phyloP scores from a whole-genome alignment of 2,797 vertebrate genomes.

The Heteromormyrus szaboi region DNA sequence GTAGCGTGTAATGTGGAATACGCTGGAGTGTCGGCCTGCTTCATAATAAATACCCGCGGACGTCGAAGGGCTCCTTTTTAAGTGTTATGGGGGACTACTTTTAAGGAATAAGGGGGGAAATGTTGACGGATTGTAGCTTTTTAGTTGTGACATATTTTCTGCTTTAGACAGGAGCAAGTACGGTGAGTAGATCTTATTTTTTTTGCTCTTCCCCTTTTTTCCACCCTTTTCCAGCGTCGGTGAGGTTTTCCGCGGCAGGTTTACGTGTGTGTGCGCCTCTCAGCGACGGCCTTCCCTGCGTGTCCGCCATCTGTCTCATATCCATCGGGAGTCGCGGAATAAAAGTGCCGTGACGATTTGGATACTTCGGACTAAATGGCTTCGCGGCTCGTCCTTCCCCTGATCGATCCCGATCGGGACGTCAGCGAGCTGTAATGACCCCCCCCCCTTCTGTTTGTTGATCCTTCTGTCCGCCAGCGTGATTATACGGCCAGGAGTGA shows the following conservation, averaged over 20 bases:
- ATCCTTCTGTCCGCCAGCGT: not conserved
- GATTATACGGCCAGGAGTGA: not conserved
- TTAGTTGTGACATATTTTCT: slow-evolving; percentile 3
- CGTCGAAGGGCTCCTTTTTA: not conserved
- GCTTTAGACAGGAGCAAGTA: not conserved
- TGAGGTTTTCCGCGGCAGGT: not conserved
- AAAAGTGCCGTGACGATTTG: not conserved
- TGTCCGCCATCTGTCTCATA: not conserved
- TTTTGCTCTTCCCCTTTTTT: not conserved
- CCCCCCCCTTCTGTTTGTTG: not conserved
- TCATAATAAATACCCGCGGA: not conserved
- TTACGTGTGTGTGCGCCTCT: not conserved
- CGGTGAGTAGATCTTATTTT: not conserved
- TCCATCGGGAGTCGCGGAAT: not conserved
- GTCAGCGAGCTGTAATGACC: not conserved
- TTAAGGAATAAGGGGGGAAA: not conserved
- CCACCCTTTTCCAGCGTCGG: not conserved
- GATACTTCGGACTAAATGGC: not conserved
- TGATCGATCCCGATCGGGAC: not conserved
- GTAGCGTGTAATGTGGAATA: not conserved
- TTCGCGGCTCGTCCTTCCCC: not conserved
- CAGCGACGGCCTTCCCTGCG: not conserved
- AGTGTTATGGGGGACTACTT: not conserved
- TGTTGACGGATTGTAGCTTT: not conserved
- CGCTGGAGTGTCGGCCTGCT: not conserved